Base-by-base conservation (phyloP, 2,113 vertebrate genomes). In the Psilopsiagon aurifrons region DNA sequence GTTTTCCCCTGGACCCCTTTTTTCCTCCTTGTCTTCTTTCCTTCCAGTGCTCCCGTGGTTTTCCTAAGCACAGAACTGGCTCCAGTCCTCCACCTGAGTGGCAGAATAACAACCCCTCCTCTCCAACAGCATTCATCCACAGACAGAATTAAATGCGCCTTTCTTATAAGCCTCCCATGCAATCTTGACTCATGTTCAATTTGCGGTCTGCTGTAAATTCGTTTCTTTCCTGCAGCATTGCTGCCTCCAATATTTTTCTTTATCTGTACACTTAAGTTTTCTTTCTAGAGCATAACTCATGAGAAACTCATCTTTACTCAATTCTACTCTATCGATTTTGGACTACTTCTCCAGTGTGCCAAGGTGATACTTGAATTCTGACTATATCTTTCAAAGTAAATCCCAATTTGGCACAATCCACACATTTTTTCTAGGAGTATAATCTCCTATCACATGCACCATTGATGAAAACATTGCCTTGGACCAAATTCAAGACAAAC, bases 271-370 rank as follows among this genome's bases (percentile, higher is more conserved):
- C 15, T 87, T 44, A 55, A 68, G 35, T 92, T 73, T 89, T 85
- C 54, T 69, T 95, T 83, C 37, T 33, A 44, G 10, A 73, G 7
- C 0, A 0, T 62, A 94, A 69, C 22, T 87, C 74, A 62, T 2
- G 18, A 79, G 77, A 83, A 95, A 90, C n/a, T 95, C 19, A 28
- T 52, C 68, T 91, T 84, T 52, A 54, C 66, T 82, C 69, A 89
- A 79, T 84, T 94, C 35, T 82, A 17, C 73, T 75, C 55, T 91
- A 91, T 86, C 91, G 83, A 94, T 95, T 95, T 88, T 92, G 59
- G 63, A 69, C 74, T 73, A 76, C 22, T 90, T 73, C 44, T 76
- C 15, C 67, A 63, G 57, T 82, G 28, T 73, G 83, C 87, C 70
- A 85, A 47, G 44, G n/a, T 33, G 19, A 86, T 87, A 80, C 52